Evolutionary conservation across 2,113 vertebrate species (phyloP).

Genomic region (Xerus inauris): DNA sequence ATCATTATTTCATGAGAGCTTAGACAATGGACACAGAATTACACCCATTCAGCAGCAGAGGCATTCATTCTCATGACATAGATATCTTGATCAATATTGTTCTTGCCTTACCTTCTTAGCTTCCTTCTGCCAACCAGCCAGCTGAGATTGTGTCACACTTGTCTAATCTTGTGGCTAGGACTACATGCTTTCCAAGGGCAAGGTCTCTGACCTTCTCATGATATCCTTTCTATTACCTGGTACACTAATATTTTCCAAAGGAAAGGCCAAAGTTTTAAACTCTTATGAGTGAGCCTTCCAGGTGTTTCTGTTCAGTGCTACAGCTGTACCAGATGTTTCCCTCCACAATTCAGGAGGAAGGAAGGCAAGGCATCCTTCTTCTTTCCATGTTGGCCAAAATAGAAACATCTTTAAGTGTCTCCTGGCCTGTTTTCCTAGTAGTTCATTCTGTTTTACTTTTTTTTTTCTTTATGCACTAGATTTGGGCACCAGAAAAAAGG

Average conservation of each 20-base stretch:
- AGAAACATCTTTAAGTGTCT: background rate
- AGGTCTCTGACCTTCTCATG: background rate
- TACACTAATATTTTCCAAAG: background rate
- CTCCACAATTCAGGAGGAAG: background rate
- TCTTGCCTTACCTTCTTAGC: background rate
- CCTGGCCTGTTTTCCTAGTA: background rate
- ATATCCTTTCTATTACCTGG: background rate
- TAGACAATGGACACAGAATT: background rate
- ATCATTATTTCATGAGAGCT: background rate
- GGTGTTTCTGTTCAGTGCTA: background rate
- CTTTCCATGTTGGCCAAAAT: background rate
- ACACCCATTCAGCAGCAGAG: fast-evolving
- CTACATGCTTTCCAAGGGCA: background rate
- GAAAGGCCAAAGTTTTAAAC: background rate
- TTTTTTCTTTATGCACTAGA: background rate
- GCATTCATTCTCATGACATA: fast-evolving
- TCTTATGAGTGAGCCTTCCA: background rate
- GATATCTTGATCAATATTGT: background rate
- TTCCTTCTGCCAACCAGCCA: background rate
- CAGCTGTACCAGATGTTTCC: background rate
- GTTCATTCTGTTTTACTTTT: background rate
- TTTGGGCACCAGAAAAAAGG: background rate
- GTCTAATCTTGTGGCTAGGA: background rate
- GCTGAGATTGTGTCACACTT: background rate
- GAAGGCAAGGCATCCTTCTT: fast-evolving